Percentiles rank a stretch among this genome's conserved stretches.
Evolutionary conservation across 2,888 invertebrate species (phyloP).

Genomic region (Drosophila nr. perissopoda): DNA sequence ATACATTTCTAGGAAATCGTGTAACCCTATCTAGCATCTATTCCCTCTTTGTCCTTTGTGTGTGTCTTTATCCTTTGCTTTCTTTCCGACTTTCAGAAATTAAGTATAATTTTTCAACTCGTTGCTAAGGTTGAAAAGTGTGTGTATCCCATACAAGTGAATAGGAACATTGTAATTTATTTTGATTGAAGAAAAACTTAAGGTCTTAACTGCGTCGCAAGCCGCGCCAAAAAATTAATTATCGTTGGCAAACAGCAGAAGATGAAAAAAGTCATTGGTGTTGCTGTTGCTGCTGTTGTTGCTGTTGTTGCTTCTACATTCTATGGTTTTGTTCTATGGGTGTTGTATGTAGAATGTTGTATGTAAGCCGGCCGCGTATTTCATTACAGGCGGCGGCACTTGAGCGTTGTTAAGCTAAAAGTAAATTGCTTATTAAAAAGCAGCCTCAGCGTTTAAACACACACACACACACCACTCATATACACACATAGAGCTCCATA

Average conservation of each 20-base stretch:
- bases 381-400: slow-evolving; percentile 67
- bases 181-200: slow-evolving; percentile 70
- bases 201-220: slow-evolving; percentile 60
- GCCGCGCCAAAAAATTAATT: slow-evolving; percentile 69
- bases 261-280: slow-evolving; percentile 51
- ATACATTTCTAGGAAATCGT: not conserved
- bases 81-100: not conserved
- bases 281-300: not conserved
- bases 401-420: slow-evolving; percentile 73
- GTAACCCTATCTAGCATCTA: not conserved
- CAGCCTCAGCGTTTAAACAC: slow-evolving; percentile 49
- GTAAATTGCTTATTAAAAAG: slow-evolving; percentile 77
- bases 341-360: slow-evolving; percentile 3
- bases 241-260: slow-evolving; percentile 65
- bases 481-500: slow-evolving; percentile 3
- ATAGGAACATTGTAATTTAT: slow-evolving; percentile 70
- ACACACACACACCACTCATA: slow-evolving; percentile 13
- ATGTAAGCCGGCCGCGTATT: slow-evolving; percentile 63
- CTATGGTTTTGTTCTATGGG: slow-evolving; percentile 7
- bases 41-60: not conserved
- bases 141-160: slow-evolving; percentile 25
- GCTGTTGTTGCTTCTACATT: not conserved
- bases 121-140: slow-evolving; percentile 24
- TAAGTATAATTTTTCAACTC: slow-evolving; percentile 19
- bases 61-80: not conserved